Conservation (phyloP, 2,113 vertebrate species). For the Phycodurus eques region DNA sequence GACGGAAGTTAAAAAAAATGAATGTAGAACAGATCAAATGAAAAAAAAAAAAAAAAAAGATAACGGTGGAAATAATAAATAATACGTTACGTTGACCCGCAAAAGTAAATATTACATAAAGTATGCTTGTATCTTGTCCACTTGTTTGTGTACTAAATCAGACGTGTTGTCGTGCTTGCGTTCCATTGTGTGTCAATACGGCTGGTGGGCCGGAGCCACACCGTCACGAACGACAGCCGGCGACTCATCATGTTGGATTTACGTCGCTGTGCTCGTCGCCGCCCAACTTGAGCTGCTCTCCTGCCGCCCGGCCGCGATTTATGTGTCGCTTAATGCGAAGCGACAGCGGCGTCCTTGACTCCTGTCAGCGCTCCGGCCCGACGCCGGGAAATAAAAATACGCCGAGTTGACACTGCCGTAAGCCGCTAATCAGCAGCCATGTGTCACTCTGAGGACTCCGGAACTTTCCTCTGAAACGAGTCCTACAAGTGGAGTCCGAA, state of each 20-base stretch:
- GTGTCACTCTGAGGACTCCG: slow-evolving; percentile 36
- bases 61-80: too few species aligned
- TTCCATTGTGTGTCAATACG: slow-evolving; percentile 5
- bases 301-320: slow-evolving; percentile 56
- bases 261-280: slow-evolving; percentile 66
- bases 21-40: too few species aligned
- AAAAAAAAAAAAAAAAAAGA: too few species aligned
- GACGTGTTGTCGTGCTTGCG: background rate
- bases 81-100: background rate
- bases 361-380: slow-evolving; percentile 65
- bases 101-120: too few species aligned
- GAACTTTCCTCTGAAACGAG: background rate
- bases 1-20: too few species aligned
- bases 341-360: slow-evolving; percentile 71
- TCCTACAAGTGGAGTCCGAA: background rate
- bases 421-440: slow-evolving; percentile 64
- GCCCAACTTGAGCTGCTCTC: slow-evolving; percentile 41
- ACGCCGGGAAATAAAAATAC: slow-evolving; percentile 53
- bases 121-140: background rate
- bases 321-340: slow-evolving; percentile 70
- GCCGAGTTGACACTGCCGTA: slow-evolving; percentile 49
- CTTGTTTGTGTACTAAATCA: background rate
- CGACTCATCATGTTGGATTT: slow-evolving; percentile 56
- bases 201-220: background rate
- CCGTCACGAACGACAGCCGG: background rate